Evolutionary conservation across 2,797 vertebrate species (phyloP).

Genomic region (Lacerta bilineata): DNA sequence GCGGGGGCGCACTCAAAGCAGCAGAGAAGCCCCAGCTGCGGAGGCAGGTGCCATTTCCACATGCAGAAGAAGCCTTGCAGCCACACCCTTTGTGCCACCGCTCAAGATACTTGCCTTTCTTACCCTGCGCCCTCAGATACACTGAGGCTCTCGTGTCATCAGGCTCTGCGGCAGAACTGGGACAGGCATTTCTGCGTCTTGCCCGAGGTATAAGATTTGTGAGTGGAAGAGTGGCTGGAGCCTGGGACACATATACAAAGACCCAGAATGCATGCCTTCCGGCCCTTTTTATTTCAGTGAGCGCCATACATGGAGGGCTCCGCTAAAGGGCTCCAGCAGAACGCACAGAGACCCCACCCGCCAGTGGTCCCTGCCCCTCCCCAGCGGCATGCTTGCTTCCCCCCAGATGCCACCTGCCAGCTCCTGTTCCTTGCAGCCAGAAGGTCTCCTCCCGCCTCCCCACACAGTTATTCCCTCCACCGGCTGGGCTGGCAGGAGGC

Average conservation of each 20-base stretch:
- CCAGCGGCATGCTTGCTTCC: conserved; percentile 6
- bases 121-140: neutral
- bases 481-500: neutral
- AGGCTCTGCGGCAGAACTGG: fast-evolving
- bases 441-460: neutral
- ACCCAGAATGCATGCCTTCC: conserved; percentile 1
- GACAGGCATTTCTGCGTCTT: neutral
- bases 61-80: conserved; percentile 24
- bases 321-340: neutral
- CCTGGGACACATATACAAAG: conserved; percentile 51
- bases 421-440: neutral
- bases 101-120: neutral
- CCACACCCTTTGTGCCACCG: too few relatives aligned
- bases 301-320: neutral
- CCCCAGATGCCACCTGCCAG: neutral
- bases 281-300: neutral
- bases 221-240: conserved; percentile 37
- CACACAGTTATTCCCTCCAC: neutral
- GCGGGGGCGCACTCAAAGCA: neutral
- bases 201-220: fast-evolving
- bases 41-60: neutral
- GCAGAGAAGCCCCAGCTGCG: neutral
- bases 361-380: conserved; percentile 12
- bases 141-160: neutral
- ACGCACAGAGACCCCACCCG: conserved; percentile 10